Evolutionary conservation across 2,888 invertebrate genomes (phyloP), one percentile per base, ranked within the genome.

Genomic region (Trypoxylon attenuatum): DNA sequence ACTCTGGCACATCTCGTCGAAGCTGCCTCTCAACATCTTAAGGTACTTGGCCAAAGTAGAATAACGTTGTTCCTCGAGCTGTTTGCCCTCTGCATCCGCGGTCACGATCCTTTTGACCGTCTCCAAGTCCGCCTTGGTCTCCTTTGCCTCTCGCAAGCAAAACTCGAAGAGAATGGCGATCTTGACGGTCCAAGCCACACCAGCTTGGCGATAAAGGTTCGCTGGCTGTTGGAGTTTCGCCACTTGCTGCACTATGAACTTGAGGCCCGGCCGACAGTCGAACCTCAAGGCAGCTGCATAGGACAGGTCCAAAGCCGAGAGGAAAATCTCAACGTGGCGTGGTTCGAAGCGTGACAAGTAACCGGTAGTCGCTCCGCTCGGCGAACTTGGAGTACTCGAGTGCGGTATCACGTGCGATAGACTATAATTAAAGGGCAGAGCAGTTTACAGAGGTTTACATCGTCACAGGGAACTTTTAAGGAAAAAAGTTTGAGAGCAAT

Each of bases 191-290:
- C 96, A 96, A 0, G 96, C 94, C 0, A 96, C 95, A 25, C 96
- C 96, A 6, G 96, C 95, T 88, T 97, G 97, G 63, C 94, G 94
- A 84, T 96, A 96, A n/a, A 96, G 89, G 87, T 96, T 96, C 1
- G 96, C 96, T 2, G 96, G 95, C 77, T 94, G 91, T 62, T 94
- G 94, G 69, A 96, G 90, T 82, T 94, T 94, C 0, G 94, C 95
- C 0, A 96, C 96, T 89, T 97, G 97, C 87, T 98, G 97, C 67
- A 97, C 92, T 2, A 98, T 90, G 85, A 98, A 97, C 87, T 98
- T 98, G 16, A 98, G 88, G 0, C 97, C 97, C 0, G 97, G 97
- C 25, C 97, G 90, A 5, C 92, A 90, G 86, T 98, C 97, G 84
- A 98, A 97, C 80, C 95, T 94, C 84, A 93, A 90, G 0, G 97